Conservation (phyloP, 2,888 invertebrate species). For the Carcina quercana region DNA sequence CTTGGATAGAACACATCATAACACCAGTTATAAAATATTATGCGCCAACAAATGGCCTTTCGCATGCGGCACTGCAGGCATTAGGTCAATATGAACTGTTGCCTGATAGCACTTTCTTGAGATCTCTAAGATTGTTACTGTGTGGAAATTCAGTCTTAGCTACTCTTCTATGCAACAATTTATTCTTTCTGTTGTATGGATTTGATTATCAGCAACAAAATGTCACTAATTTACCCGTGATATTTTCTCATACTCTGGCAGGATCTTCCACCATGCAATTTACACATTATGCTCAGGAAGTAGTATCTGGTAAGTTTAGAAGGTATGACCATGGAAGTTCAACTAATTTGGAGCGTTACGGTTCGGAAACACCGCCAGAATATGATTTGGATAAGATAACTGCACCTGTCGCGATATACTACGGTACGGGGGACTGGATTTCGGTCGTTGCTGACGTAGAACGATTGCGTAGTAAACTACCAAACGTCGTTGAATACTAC, state of each 20-base stretch:
- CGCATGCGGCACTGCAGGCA: slow-evolving; percentile 26
- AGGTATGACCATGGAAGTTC: slow-evolving; percentile 41
- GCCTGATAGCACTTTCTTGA: neutral
- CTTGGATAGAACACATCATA: slow-evolving; percentile 36
- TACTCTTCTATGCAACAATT: neutral
- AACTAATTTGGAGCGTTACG: slow-evolving; percentile 35
- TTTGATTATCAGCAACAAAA: neutral
- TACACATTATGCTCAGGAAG: slow-evolving; percentile 48
- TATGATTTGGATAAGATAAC: slow-evolving; percentile 40
- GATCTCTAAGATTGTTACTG: neutral
- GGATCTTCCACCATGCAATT: slow-evolving; percentile 48
- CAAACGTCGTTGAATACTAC: slow-evolving; percentile 32
- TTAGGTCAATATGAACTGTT: slow-evolving; percentile 37
- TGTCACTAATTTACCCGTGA: neutral
- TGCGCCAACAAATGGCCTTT: slow-evolving; percentile 25
- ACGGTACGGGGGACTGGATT: slow-evolving; percentile 52
- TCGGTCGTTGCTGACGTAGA: slow-evolving; percentile 38
- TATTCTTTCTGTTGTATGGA: neutral
- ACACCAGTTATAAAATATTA: slow-evolving; percentile 38
- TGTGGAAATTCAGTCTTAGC: neutral
- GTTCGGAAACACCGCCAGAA: slow-evolving; percentile 33
- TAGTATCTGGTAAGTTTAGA: slow-evolving; percentile 40
- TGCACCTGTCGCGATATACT: slow-evolving; percentile 40
- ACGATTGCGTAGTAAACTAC: slow-evolving; percentile 28
- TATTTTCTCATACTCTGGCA: slow-evolving; percentile 49